Evolutionary conservation across 1,140 invertebrate species (phyloP).

Genomic region (Macrobrachium rosenbergii): DNA sequence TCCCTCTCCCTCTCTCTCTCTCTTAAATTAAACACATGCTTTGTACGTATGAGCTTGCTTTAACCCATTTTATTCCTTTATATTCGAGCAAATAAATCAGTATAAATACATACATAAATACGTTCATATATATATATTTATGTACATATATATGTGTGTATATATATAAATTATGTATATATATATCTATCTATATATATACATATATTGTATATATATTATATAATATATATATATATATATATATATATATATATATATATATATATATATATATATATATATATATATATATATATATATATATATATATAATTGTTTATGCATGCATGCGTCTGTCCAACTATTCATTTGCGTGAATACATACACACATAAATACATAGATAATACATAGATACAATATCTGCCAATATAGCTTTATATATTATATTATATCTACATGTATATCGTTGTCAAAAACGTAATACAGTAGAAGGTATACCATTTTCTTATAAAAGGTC

Average conservation of each 20-base stretch:
- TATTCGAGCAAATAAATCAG: neutral
- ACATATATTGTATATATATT: constrained; percentile 1
- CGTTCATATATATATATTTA: neutral
- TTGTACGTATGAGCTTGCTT: neutral
- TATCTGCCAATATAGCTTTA: neutral
- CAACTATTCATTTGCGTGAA: no score
- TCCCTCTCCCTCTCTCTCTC: no score
- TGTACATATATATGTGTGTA: neutral
- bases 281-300: neutral
- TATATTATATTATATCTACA: neutral
- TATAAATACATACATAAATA: neutral
- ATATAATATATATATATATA: neutral
- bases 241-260: constrained; percentile 9
- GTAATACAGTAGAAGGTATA: no score
- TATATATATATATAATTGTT: no score
- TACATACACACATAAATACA: no score
- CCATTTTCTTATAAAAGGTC: no score
- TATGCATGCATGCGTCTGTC: no score
- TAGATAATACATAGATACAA: no score
- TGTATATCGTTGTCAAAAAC: no score
- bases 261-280: neutral
- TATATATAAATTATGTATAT: neutral
- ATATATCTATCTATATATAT: constrained; percentile 1
- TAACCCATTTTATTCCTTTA: neutral
- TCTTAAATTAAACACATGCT: no score